Evolutionary conservation across 2,797 vertebrate species (phyloP).

Genomic region (Meriones psammophilus): DNA sequence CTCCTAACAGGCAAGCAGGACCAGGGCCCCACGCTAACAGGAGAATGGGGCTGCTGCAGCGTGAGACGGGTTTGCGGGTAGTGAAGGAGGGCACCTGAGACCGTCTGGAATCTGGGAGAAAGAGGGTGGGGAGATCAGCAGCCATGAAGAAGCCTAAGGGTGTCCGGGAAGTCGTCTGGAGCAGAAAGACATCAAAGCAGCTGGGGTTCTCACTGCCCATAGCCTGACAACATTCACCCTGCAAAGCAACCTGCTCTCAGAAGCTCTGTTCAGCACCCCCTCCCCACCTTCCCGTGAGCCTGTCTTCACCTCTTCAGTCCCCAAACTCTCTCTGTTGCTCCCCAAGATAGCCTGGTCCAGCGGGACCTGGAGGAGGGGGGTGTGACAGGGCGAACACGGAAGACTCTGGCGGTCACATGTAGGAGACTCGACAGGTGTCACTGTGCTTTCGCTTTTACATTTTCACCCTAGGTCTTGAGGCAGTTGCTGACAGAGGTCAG

Average conservation of each 20-base stretch:
- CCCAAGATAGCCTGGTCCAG: too few species aligned
- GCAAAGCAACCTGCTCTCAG: not conserved
- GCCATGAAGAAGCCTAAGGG: not conserved
- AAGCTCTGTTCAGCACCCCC: not conserved
- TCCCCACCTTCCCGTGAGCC: not conserved
- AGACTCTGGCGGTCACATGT: too few species aligned
- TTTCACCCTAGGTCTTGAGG: too few species aligned
- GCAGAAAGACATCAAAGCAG: slow-evolving; percentile 1
- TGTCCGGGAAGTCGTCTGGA: not conserved
- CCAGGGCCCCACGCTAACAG: not conserved
- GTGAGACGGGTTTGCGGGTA: not conserved
- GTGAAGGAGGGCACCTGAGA: not conserved
- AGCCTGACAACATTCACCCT: not conserved
- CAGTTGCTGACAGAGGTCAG: too few species aligned
- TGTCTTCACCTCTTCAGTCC: too few species aligned
- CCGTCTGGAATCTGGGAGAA: not conserved
- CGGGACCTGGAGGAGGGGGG: too few species aligned
- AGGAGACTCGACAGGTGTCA: too few species aligned
- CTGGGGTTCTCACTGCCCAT: not conserved
- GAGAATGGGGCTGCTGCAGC: not conserved
- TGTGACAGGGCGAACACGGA: too few species aligned
- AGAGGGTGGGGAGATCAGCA: not conserved
- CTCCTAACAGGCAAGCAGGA: not conserved
- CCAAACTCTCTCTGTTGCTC: too few species aligned
- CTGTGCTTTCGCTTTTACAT: too few species aligned